phyloP scores from a whole-genome alignment of 2,888 invertebrate species.

The Limnephilus marmoratus region DNA sequence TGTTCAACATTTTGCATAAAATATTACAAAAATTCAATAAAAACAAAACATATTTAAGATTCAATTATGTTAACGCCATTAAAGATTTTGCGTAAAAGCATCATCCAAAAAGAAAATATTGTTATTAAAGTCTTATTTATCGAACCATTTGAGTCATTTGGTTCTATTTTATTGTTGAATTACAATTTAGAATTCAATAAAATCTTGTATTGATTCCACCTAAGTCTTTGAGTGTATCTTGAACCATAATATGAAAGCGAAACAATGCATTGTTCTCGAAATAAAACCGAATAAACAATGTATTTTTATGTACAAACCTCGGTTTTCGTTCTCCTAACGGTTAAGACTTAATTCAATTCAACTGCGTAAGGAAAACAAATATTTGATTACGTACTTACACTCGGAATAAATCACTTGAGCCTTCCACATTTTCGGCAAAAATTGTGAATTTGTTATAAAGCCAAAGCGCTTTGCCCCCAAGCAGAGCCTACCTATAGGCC shows the following conservation, averaged over 20 bases:
- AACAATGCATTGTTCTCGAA: background rate
- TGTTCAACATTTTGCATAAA: too few relatives aligned
- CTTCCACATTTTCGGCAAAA: conserved; percentile 9
- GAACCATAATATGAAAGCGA: background rate
- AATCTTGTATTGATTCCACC: background rate
- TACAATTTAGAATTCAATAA: background rate
- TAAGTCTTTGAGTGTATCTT: background rate
- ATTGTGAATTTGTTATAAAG: conserved; percentile 29
- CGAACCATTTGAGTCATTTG: background rate
- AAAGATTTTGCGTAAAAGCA: background rate
- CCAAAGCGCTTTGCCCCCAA: conserved; percentile 2
- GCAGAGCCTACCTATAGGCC: background rate
- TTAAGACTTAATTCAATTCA: conserved; percentile 31
- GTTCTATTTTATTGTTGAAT: background rate
- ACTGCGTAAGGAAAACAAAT: conserved; percentile 27
- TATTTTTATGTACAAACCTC: background rate
- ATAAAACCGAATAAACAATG: conserved; percentile 5
- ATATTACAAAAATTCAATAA: background rate
- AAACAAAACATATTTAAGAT: background rate
- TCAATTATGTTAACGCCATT: background rate
- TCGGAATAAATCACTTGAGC: conserved; percentile 38
- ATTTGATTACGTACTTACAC: conserved; percentile 16
- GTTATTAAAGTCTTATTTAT: background rate
- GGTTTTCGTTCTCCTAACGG: conserved; percentile 4
- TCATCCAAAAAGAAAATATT: background rate